Conservation (phyloP, 1,140 invertebrate genomes). For the Probaryconus sp. region DNA sequence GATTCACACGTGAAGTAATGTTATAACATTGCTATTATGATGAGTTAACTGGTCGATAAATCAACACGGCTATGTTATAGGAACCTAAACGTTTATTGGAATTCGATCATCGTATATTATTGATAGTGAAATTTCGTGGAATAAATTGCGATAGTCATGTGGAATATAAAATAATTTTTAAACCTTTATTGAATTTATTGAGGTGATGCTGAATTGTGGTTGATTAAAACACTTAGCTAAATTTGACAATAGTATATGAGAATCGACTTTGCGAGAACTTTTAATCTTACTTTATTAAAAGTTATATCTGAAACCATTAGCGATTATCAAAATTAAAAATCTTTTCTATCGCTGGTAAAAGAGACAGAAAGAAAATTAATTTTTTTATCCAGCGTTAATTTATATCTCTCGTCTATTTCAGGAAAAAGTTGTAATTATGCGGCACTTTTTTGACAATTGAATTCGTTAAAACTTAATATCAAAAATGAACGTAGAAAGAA, state of each 20-base stretch:
- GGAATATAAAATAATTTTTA: conserved; percentile 13
- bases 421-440: no score
- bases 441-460: no score
- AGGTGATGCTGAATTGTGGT: background rate
- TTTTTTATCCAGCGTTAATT: no score
- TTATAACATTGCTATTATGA: conserved; percentile 35
- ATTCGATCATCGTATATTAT: conserved; percentile 40
- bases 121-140: conserved; percentile 23
- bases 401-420: no score
- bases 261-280: no score
- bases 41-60: conserved; percentile 29
- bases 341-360: no score
- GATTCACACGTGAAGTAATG: conserved; percentile 8
- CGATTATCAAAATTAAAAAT: no score
- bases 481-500: no score
- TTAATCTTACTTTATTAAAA: background rate
- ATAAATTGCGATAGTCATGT: conserved; percentile 26
- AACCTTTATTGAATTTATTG: conserved; percentile 5
- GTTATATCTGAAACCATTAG: no score
- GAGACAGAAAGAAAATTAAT: no score
- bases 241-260: no score
- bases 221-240: background rate
- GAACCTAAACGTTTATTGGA: conserved; percentile 31
- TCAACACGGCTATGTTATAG: conserved; percentile 8
- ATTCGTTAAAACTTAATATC: no score